Percentiles rank a stretch among this genome's conserved stretches.
phyloP scores from a whole-genome alignment of 1,140 invertebrate species.

The Zelostemma sp. region DNA sequence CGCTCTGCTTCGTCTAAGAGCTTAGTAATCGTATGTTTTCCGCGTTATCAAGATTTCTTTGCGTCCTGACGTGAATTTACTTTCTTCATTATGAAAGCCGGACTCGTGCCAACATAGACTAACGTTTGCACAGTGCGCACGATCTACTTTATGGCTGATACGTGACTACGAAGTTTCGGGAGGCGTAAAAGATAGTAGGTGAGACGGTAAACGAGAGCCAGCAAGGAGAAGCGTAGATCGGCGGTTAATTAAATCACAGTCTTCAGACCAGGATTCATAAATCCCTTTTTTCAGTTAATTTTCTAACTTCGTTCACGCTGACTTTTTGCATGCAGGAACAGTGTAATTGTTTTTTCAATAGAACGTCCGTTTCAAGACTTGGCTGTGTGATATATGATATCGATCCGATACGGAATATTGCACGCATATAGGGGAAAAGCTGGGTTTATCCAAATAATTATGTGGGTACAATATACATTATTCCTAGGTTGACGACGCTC shows the following conservation, averaged over 20 bases:
- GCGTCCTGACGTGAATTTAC: constrained; percentile 60
- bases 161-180: constrained; percentile 54
- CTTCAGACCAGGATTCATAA: constrained; percentile 22
- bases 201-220: constrained; percentile 22
- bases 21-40: constrained; percentile 53
- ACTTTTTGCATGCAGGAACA: not conserved
- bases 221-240: constrained; percentile 21
- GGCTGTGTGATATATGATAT: not conserved
- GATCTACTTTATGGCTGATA: constrained; percentile 62
- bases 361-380: not conserved
- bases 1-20: constrained; percentile 19
- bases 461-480: too few relatives aligned
- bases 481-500: too few relatives aligned
- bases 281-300: constrained; percentile 9
- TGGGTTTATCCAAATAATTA: not conserved
- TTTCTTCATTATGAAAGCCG: constrained; percentile 62
- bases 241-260: constrained; percentile 36
- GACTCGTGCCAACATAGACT: constrained; percentile 51
- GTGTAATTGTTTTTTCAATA: too few relatives aligned
- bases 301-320: not conserved
- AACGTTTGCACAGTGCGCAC: constrained; percentile 46
- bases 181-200: constrained; percentile 37
- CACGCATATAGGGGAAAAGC: not conserved
- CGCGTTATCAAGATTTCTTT: constrained; percentile 55
- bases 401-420: not conserved